Percentiles rank a stretch among this genome's conserved stretches.
Conservation (phyloP, 2,113 vertebrate genomes). For the Cardinalis cardinalis region DNA sequence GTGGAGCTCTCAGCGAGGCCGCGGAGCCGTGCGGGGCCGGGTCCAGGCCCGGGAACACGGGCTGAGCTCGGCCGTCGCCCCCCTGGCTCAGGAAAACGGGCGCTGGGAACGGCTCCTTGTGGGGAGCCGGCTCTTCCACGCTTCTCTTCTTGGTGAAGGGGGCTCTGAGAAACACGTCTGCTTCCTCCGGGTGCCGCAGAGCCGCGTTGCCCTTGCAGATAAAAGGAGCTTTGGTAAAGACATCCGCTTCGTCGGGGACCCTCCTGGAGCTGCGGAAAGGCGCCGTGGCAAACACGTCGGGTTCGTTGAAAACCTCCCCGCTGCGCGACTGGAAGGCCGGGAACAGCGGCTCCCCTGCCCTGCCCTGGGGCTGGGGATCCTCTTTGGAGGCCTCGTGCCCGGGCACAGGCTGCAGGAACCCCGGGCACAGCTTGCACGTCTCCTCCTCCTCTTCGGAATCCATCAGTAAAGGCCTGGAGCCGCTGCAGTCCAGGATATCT, state of each 20-base stretch:
- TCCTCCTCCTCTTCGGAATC: conserved; percentile 93
- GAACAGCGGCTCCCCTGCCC: conserved; percentile 15
- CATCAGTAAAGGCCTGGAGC: conserved; percentile 88
- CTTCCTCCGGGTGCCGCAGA: conserved; percentile 62
- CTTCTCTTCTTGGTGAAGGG: conserved; percentile 90
- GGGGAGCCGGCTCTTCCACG: conserved; percentile 36
- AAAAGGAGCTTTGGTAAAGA: conserved; percentile 93
- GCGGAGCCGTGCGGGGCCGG: rapidly evolving
- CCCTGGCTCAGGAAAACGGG: neutral
- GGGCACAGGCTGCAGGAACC: conserved; percentile 4
- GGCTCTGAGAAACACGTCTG: conserved; percentile 89
- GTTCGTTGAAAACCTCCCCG: conserved; percentile 19
- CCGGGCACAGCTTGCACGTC: neutral
- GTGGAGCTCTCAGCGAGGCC: neutral
- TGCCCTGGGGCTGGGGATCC: neutral
- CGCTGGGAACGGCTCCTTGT: neutral
- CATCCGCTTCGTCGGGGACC: conserved; percentile 75
- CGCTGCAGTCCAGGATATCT: conserved; percentile 83
- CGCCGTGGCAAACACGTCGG: conserved; percentile 86
- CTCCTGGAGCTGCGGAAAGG: conserved; percentile 77
- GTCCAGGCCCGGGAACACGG: conserved; percentile 37
- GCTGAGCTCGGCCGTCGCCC: neutral
- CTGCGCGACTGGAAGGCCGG: neutral
- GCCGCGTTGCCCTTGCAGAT: conserved; percentile 47
- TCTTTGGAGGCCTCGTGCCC: neutral